phyloP scores from a whole-genome alignment of 2,797 vertebrate genomes.

The Geotrypetes seraphini region DNA sequence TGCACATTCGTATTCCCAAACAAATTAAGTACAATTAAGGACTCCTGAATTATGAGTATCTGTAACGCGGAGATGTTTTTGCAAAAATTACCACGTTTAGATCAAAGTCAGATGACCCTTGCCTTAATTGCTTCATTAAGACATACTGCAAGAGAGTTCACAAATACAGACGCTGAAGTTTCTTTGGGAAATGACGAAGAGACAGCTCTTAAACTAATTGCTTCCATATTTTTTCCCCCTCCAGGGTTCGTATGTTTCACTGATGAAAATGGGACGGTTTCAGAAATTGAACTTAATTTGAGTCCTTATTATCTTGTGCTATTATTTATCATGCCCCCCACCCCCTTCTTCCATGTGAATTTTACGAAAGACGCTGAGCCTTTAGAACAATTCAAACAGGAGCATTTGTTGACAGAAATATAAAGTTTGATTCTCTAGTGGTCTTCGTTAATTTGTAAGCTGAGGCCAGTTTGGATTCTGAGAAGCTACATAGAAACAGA shows the following conservation, averaged over 20 bases:
- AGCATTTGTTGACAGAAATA: too few relatives aligned
- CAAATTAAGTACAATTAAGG: slow-evolving; percentile 99
- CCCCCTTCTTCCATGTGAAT: not conserved
- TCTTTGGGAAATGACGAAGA: slow-evolving; percentile 92
- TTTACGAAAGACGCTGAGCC: too few relatives aligned
- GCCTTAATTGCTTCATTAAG: slow-evolving; percentile 98
- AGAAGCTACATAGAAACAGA: too few relatives aligned
- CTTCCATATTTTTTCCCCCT: slow-evolving; percentile 89
- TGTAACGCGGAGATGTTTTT: slow-evolving; percentile 96
- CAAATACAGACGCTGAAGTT: slow-evolving; percentile 82
- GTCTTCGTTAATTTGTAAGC: too few relatives aligned
- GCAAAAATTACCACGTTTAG: slow-evolving; percentile 97
- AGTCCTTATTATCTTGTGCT: slow-evolving; percentile 35
- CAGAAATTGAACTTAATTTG: slow-evolving; percentile 24
- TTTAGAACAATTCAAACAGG: too few relatives aligned
- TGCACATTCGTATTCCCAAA: slow-evolving; percentile 99
- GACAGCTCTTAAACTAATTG: slow-evolving; percentile 91
- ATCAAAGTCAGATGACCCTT: slow-evolving; percentile 93
- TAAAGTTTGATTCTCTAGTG: too few relatives aligned
- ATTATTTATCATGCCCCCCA: slow-evolving; percentile 43
- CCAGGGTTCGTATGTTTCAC: slow-evolving; percentile 65
- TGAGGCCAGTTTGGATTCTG: too few relatives aligned
- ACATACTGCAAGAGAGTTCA: slow-evolving; percentile 79
- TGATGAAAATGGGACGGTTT: slow-evolving; percentile 24
- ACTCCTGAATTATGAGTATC: slow-evolving; percentile 98